phyloP scores from a whole-genome alignment of 2,888 invertebrate species.

The Papilio protenor region DNA sequence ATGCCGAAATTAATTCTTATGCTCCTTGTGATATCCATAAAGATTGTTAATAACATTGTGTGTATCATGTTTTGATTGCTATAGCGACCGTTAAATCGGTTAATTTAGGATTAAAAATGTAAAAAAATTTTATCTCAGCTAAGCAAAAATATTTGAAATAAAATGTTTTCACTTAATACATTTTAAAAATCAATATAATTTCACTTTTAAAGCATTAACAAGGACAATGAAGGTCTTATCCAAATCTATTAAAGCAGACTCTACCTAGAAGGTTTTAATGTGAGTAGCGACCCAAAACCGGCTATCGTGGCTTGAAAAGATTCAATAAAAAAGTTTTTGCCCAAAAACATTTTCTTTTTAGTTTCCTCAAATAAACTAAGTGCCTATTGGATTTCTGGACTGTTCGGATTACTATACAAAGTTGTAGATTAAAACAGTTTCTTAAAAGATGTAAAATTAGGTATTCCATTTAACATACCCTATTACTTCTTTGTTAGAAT shows the following conservation, averaged over 20 bases:
- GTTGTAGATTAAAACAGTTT: not conserved
- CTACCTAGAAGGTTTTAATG: not conserved
- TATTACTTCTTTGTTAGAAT: not conserved
- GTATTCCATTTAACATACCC: not conserved
- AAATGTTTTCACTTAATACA: too few species aligned
- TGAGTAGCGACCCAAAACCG: conserved; percentile 4
- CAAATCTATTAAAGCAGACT: not conserved
- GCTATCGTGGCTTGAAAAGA: conserved; percentile 3
- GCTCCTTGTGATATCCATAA: too few species aligned
- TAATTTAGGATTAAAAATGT: too few species aligned
- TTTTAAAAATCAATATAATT: not conserved
- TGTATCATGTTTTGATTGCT: too few species aligned
- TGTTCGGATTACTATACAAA: not conserved
- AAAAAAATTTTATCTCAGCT: too few species aligned
- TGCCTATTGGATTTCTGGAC: not conserved
- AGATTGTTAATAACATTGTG: too few species aligned
- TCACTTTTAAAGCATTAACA: not conserved
- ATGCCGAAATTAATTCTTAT: too few species aligned
- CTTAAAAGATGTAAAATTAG: not conserved
- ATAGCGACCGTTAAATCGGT: too few species aligned
- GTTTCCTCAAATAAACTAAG: conserved; percentile 5
- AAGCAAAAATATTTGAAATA: too few species aligned
- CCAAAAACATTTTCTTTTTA: conserved; percentile 8
- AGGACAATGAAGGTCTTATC: not conserved
- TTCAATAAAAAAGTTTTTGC: conserved; percentile 21